phyloP scores from a whole-genome alignment of 1,140 invertebrate genomes.

The Micrasema longulum region DNA sequence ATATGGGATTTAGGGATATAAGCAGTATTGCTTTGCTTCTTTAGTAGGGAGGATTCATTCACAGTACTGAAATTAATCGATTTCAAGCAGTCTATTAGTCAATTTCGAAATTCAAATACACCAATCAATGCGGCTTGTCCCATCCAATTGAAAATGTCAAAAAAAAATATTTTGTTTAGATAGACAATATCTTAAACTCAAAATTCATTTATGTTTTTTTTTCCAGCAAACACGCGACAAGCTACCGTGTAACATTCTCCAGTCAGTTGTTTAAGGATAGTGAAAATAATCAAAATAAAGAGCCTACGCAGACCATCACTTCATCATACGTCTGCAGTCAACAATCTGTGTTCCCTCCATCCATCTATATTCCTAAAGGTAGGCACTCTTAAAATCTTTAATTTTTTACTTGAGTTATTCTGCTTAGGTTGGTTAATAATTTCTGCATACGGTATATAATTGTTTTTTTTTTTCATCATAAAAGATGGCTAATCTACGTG shows the following conservation, averaged over 20 bases:
- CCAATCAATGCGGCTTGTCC: no score
- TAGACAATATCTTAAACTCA: no score
- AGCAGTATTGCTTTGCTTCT: no score
- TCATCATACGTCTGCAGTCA: conserved; percentile 51
- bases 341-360: conserved; percentile 48
- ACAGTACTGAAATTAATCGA: no score
- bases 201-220: conserved; percentile 1
- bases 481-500: not conserved
- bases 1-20: no score
- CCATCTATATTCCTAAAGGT: conserved; percentile 43
- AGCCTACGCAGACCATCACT: conserved; percentile 39
- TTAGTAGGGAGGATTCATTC: no score
- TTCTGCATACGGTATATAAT: not conserved
- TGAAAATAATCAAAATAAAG: conserved; percentile 2
- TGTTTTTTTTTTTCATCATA: not conserved
- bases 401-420: not conserved
- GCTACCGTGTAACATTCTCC: conserved; percentile 46
- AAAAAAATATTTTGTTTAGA: no score
- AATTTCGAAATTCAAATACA: no score
- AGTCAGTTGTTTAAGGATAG: conserved; percentile 34
- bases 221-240: conserved; percentile 50
- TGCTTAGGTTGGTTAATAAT: not conserved
- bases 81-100: no score
- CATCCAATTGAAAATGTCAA: no score
- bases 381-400: conserved; percentile 7